These are phyloP conservation scores for Osmerus mordax DNA, from an alignment of 2,113 vertebrate species.

Conservation along the genomic window DNA sequence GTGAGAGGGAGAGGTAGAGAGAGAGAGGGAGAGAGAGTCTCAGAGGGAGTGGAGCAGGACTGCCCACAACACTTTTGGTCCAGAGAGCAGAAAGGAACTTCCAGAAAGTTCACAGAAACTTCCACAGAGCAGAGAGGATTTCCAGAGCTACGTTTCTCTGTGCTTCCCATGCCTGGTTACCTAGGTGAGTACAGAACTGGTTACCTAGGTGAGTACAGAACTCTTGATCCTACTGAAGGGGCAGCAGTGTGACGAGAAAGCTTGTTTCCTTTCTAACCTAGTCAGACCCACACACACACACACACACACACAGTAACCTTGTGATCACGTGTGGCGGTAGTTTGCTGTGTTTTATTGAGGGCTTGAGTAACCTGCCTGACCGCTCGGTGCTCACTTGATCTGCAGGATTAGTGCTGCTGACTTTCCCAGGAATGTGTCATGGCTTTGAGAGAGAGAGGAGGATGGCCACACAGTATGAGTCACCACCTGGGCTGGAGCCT, in stretches of 20 bases:
- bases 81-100: conserved; percentile 20
- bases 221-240: conserved; percentile 14
- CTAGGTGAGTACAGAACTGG: neutral
- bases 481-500: conserved; percentile 22
- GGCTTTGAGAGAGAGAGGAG: neutral
- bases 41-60: conserved; percentile 30
- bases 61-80: conserved; percentile 12
- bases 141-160: conserved; percentile 38
- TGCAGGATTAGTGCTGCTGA: conserved; percentile 30
- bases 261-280: neutral
- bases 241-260: neutral
- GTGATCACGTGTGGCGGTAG: neutral
- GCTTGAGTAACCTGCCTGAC: conserved; percentile 51
- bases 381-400: conserved; percentile 32
- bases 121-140: conserved; percentile 15
- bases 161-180: conserved; percentile 27
- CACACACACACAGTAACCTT: neutral
- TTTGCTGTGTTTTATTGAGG: conserved; percentile 16
- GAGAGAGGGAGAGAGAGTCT: neutral
- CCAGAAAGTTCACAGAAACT: conserved; percentile 18
- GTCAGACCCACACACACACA: too few species aligned
- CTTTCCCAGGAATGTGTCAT: conserved; percentile 10
- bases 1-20: conserved; percentile 10
- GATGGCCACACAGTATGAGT: conserved; percentile 10
- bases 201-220: too few species aligned